phyloP scores from a whole-genome alignment of 2,797 vertebrate genomes.

The Bufotes viridis region DNA sequence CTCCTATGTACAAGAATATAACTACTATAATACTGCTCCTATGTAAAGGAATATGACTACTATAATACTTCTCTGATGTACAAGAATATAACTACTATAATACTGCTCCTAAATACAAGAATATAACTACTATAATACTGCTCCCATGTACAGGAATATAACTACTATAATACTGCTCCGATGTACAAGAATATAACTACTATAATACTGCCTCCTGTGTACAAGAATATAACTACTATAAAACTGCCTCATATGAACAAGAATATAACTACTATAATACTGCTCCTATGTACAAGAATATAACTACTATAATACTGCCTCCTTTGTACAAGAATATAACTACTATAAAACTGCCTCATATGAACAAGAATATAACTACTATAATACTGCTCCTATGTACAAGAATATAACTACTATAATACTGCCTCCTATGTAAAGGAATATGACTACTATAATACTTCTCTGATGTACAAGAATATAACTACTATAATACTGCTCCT shows the following conservation, averaged over 20 bases:
- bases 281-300: background rate
- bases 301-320: slow-evolving; percentile 5
- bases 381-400: background rate
- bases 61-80: background rate
- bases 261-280: slow-evolving; percentile 15
- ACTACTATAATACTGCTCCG: background rate
- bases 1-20: background rate
- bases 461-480: background rate
- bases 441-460: slow-evolving; percentile 9
- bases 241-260: background rate
- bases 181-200: background rate
- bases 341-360: slow-evolving; percentile 1
- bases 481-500: background rate
- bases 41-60: background rate
- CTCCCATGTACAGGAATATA: background rate
- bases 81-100: slow-evolving; percentile 8
- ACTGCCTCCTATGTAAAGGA: background rate
- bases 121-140: slow-evolving; percentile 13
- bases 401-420: slow-evolving; percentile 4
- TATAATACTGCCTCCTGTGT: background rate
- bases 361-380: slow-evolving; percentile 1
- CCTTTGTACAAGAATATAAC: slow-evolving; percentile 7
- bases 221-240: slow-evolving; percentile 9
- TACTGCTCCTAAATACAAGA: no score
- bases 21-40: no score